Evolutionary conservation across 2,888 invertebrate genomes (phyloP).

Genomic region (Caenorhabditis macrosperma): DNA sequence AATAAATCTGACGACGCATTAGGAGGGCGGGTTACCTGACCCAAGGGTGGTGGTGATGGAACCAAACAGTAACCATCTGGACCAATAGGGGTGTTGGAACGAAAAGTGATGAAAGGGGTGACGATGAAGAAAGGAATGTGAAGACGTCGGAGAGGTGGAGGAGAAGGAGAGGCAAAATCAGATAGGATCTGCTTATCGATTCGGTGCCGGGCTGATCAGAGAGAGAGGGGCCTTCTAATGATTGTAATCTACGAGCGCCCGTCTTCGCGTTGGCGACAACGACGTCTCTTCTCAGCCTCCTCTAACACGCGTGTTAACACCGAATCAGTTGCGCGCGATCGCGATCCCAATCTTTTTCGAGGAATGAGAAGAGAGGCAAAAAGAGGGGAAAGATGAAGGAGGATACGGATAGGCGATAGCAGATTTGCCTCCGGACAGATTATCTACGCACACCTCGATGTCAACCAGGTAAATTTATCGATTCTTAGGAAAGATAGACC

Average conservation of each 20-base stretch:
- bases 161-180: slow-evolving; percentile 3
- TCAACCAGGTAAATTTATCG: background rate
- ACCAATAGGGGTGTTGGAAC: too few relatives aligned
- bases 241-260: slow-evolving; percentile 42
- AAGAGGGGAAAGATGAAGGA: background rate
- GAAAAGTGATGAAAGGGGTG: slow-evolving; percentile 4
- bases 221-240: slow-evolving; percentile 12
- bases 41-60: too few relatives aligned
- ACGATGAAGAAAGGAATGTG: slow-evolving; percentile 38
- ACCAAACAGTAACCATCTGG: too few relatives aligned
- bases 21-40: too few relatives aligned
- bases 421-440: slow-evolving; percentile 4
- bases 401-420: slow-evolving; percentile 28
- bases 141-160: background rate
- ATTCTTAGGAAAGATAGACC: background rate
- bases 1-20: too few relatives aligned
- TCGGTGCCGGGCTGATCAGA: slow-evolving; percentile 56
- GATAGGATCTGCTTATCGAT: slow-evolving; percentile 52
- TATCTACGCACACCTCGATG: slow-evolving; percentile 3
- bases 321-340: slow-evolving; percentile 58
- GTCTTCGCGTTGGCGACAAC: slow-evolving; percentile 32
- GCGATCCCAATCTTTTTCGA: slow-evolving; percentile 10
- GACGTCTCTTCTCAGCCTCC: slow-evolving; percentile 7
- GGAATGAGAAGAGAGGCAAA: slow-evolving; percentile 9
- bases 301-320: slow-evolving; percentile 62